Evolutionary conservation across 92 coral and sea anemone species (phyloP), one percentile per base, ranked within the genome.

Genomic region (Heliopora coerulea): DNA sequence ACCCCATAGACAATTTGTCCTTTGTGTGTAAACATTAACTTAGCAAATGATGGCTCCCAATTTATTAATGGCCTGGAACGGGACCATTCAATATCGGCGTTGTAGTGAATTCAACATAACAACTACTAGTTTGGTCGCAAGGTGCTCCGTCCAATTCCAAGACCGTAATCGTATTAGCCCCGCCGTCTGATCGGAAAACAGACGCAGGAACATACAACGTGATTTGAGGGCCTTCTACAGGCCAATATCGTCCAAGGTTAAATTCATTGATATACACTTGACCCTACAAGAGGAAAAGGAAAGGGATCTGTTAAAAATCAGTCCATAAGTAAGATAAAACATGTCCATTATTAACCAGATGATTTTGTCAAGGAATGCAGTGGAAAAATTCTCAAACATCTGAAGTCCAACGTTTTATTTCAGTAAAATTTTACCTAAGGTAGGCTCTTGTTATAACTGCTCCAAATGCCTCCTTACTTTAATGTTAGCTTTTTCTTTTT

Each of bases 161-260:
- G 42, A 95, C 57, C 24, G 85, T 83, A 19, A 95, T 33, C 12
- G 59, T 74, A 68, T 84, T 82, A 24, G 88, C 60, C 29, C 78
- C 74, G 62, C 64, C 66, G 28, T 87, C 75, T 10, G 78, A 34
- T 33, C 86, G 79, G 56, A 95, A 76, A 42, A 84, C 88, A 78
- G 79, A 86, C 2, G 95, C 96, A 5, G 99, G 99, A 52, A 90
- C 87, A 82, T 85, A 95, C 54, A 92, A 30, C 8, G 91, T 95
- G 75, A 85, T 73, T 59, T 95, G 99, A 20, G 99, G 99, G 15
- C 99, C 99, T 49, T 62, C 88, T 1, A 68, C 82, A 18, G 99
- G 99, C 99, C 99, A 95, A 73, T 95, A 95, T 3, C 97, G 87
- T 13, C 97, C 97, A 8, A 92, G 66, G 65, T 92, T 89, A 49